Conservation (phyloP, 1,140 invertebrate genomes). For the Hyposmocoma kahamanoa region DNA sequence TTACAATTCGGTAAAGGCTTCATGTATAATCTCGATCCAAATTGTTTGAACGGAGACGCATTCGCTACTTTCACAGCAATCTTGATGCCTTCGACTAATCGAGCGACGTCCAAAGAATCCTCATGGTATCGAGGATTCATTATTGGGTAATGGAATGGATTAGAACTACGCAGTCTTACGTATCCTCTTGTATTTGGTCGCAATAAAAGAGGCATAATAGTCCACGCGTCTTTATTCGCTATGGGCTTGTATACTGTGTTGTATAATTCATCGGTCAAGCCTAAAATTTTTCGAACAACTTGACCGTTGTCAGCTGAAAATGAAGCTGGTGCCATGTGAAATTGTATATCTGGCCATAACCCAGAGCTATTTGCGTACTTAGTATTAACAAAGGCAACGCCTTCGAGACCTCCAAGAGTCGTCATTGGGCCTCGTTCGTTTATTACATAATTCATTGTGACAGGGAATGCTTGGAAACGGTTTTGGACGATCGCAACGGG, state of each 20-base stretch:
- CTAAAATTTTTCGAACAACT: slow-evolving; percentile 84
- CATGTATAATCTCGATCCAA: slow-evolving; percentile 83
- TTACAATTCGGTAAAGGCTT: slow-evolving; percentile 86
- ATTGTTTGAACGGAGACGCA: slow-evolving; percentile 86
- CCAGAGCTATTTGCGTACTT: slow-evolving; percentile 83
- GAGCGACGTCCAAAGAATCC: slow-evolving; percentile 83
- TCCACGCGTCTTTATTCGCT: slow-evolving; percentile 85
- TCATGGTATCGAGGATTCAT: slow-evolving; percentile 94
- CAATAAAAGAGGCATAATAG: slow-evolving; percentile 86
- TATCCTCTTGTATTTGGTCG: slow-evolving; percentile 87
- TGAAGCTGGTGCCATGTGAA: slow-evolving; percentile 90
- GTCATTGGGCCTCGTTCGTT: slow-evolving; percentile 88
- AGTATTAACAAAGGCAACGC: slow-evolving; percentile 89
- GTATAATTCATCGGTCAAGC: slow-evolving; percentile 87
- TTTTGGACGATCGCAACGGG: slow-evolving; percentile 85
- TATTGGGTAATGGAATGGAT: slow-evolving; percentile 89
- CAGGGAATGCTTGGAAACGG: slow-evolving; percentile 80
- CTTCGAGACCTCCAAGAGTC: slow-evolving; percentile 88
- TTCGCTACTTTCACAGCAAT: slow-evolving; percentile 82
- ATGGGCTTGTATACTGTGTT: slow-evolving; percentile 85
- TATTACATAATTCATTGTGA: slow-evolving; percentile 86
- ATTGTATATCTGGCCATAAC: slow-evolving; percentile 88
- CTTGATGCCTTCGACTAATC: slow-evolving; percentile 87
- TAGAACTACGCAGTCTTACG: slow-evolving; percentile 81
- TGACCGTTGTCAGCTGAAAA: slow-evolving; percentile 86